phyloP scores from a whole-genome alignment of 2,888 invertebrate species.

The Drosophila melanocephala region DNA sequence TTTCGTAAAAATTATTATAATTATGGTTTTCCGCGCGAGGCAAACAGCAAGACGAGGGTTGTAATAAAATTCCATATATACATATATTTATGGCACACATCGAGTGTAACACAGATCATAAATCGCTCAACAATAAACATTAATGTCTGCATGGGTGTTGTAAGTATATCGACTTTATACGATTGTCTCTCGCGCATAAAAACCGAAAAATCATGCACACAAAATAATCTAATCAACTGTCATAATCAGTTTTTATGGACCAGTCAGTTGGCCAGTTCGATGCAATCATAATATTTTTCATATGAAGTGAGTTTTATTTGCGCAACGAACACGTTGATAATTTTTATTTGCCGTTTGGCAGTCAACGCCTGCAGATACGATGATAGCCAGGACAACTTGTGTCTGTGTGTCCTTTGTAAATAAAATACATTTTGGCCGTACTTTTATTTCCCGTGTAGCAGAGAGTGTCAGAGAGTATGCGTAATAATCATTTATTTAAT shows the following conservation, averaged over 20 bases:
- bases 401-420: slow-evolving; percentile 58
- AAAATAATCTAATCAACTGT: slow-evolving; percentile 74
- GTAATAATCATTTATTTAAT: slow-evolving; percentile 84
- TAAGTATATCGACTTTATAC: slow-evolving; percentile 45
- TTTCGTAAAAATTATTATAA: slow-evolving; percentile 84
- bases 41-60: slow-evolving; percentile 36
- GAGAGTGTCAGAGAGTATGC: slow-evolving; percentile 1
- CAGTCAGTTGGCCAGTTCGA: slow-evolving; percentile 23
- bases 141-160: slow-evolving; percentile 24
- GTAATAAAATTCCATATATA: slow-evolving; percentile 47
- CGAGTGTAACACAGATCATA: slow-evolving; percentile 61
- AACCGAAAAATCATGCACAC: slow-evolving; percentile 39
- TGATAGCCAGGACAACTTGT: slow-evolving; percentile 35
- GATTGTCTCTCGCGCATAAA: slow-evolving; percentile 59
- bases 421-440: slow-evolving; percentile 72
- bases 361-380: slow-evolving; percentile 32
- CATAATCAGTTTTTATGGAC: slow-evolving; percentile 72
- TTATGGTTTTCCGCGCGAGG: slow-evolving; percentile 62
- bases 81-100: slow-evolving; percentile 43
- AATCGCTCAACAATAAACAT: slow-evolving; percentile 73
- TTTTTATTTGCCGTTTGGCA: slow-evolving; percentile 69
- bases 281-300: slow-evolving; percentile 70
- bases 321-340: slow-evolving; percentile 73
- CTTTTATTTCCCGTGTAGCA: slow-evolving; percentile 73
- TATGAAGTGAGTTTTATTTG: slow-evolving; percentile 63